Evolutionary conservation across 2,797 vertebrate genomes (phyloP).

Genomic region (Argyrosomus regius): DNA sequence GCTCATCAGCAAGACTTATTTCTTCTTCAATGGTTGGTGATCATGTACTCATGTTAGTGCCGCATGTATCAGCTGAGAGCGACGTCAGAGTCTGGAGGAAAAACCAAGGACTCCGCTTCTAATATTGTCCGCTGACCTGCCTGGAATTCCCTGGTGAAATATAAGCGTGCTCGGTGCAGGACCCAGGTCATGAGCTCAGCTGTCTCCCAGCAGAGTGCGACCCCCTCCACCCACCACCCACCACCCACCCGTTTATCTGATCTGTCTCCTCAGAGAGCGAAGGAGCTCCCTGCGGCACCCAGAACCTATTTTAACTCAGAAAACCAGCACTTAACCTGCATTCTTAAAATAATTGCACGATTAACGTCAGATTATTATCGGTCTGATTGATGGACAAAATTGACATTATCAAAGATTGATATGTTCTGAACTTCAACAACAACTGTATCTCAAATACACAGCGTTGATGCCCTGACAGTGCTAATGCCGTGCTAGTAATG

Average conservation of each 20-base stretch:
- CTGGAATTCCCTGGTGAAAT: conserved; percentile 72
- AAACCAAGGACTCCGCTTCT: conserved; percentile 58
- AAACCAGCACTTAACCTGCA: neutral
- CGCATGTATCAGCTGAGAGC: neutral
- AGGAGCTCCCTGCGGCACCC: neutral
- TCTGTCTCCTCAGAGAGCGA: neutral
- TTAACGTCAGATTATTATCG: too few species aligned
- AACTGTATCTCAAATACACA: too few species aligned
- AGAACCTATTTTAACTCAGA: too few species aligned
- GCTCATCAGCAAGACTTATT: neutral
- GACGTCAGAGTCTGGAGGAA: conserved; percentile 30
- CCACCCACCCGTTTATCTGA: neutral
- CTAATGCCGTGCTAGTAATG: too few species aligned
- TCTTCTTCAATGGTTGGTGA: neutral
- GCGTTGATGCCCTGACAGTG: too few species aligned
- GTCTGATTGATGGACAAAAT: too few species aligned
- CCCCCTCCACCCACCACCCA: neutral
- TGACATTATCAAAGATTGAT: too few species aligned
- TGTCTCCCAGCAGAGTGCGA: conserved; percentile 25
- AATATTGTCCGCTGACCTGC: conserved; percentile 79
- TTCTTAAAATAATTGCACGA: neutral
- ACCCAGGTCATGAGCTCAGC: conserved; percentile 51
- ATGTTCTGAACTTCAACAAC: too few species aligned
- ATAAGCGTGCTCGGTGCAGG: conserved; percentile 36
- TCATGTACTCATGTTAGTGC: conserved; percentile 6